These are phyloP conservation scores for Dolomedes plantarius DNA, from an alignment of 2,888 invertebrate species.

Conservation along the genomic window DNA sequence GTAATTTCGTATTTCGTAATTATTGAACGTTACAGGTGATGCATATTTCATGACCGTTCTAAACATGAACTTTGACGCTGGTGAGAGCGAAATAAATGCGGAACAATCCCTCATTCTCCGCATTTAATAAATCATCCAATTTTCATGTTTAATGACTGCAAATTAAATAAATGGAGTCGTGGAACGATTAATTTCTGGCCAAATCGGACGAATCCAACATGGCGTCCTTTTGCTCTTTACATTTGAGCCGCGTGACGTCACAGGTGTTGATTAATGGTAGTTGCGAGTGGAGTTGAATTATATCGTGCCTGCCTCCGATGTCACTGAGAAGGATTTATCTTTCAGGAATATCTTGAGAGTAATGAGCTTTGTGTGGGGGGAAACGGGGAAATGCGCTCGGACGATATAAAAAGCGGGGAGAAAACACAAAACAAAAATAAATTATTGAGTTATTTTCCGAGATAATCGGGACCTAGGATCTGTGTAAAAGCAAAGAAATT, in stretches of 20 bases:
- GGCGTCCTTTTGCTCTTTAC: background rate
- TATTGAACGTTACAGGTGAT: background rate
- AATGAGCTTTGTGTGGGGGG: background rate
- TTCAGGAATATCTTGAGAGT: constrained; percentile 6
- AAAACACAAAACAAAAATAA: background rate
- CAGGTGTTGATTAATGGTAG: constrained; percentile 13
- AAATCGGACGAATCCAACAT: background rate
- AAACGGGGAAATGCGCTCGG: background rate
- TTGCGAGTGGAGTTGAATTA: constrained; percentile 13
- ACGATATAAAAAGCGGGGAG: background rate
- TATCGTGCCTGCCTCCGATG: constrained; percentile 9
- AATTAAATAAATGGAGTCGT: background rate
- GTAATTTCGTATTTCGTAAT: too few species aligned
- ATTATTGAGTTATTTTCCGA: background rate
- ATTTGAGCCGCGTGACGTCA: background rate
- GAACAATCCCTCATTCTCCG: background rate
- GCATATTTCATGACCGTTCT: background rate
- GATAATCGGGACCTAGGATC: background rate
- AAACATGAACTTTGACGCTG: background rate
- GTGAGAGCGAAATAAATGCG: background rate
- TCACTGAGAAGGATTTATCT: constrained; percentile 8
- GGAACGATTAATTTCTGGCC: background rate
- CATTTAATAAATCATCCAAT: background rate
- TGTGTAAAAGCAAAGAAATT: background rate
- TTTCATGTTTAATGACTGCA: background rate